Conservation (phyloP, 2,888 invertebrate genomes). For the Synergus gifuensis region DNA sequence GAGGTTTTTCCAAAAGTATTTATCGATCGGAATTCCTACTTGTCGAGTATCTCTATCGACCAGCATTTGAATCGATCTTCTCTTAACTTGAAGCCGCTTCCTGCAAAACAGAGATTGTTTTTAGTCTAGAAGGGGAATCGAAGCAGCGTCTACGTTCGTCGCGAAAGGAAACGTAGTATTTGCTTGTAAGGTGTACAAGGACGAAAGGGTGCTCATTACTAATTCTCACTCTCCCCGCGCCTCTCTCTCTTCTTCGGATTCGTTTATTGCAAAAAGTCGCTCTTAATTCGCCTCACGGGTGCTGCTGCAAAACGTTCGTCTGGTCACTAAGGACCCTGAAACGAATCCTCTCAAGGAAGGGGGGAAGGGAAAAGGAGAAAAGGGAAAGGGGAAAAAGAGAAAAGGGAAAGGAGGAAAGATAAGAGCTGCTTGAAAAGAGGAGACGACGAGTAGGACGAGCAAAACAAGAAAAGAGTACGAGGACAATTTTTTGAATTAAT, state of each 20-base stretch:
- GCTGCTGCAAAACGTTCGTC: constrained; percentile 39
- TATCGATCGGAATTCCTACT: constrained; percentile 28
- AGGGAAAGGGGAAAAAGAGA: constrained; percentile 43
- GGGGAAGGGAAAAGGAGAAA: constrained; percentile 44
- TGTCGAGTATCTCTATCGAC: constrained; percentile 54
- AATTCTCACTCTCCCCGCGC: constrained; percentile 22
- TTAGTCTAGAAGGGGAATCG: constrained; percentile 41
- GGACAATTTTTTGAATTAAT: constrained; percentile 60
- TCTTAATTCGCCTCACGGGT: constrained; percentile 41
- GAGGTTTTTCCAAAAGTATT: constrained; percentile 33
- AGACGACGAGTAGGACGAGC: constrained; percentile 21
- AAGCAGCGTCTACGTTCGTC: constrained; percentile 35
- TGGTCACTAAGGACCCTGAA: constrained; percentile 37
- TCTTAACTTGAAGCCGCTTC: constrained; percentile 56
- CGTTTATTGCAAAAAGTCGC: constrained; percentile 14
- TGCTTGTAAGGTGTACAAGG: constrained; percentile 41
- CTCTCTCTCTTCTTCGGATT: constrained; percentile 38
- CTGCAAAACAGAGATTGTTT: constrained; percentile 41
- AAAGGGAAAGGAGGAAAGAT: constrained; percentile 36
- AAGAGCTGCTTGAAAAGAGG: constrained; percentile 28
- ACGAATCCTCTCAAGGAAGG: constrained; percentile 31
- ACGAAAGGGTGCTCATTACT: constrained; percentile 41
- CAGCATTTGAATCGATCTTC: constrained; percentile 68
- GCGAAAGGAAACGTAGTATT: constrained; percentile 39
- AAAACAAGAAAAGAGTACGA: constrained; percentile 30